Base-by-base conservation (phyloP, 2,797 vertebrate species). In the Myripristis murdjan region DNA sequence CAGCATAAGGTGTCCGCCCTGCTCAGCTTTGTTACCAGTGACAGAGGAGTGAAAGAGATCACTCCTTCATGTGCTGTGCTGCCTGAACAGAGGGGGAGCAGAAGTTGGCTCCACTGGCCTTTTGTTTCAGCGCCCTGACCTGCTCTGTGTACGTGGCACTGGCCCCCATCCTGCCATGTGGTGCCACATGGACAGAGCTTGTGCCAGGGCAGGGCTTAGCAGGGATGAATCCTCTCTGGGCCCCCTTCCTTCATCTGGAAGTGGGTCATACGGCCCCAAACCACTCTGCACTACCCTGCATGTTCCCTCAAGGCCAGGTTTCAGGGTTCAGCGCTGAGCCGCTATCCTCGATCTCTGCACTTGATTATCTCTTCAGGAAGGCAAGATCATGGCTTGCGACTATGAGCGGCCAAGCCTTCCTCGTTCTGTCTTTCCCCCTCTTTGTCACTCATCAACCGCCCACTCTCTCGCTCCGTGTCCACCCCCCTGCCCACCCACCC, bases 91-190 rank as follows among this genome's bases (percentile, higher is more conserved):
- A 83, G 79, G 68, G n/a, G 28, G 73, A n/a, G 46, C 67, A 81
- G 83, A 83, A 77, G 70, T 82, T 76, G 81, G 79, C 87, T 82
- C 56, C 18, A 4, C 63, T 76, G 73, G 83, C 61, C 62, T 65
- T 87, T 85, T 89, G 78, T 88, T 75, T 85, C 61, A 58, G 56
- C 53, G 70, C 64, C 76, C 70, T 82, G 86, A 84, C 78, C 79
- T 67, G 74, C 61, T 79, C 51, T 75, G 74, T 82, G 58, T 78
- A 65, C 33, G 67, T 82, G 77, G 77, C 82, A 82, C 70, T 70
- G 15, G 78, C 72, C 74, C 71, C 71, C 64, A 22, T 79, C 61
- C 69, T 67, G 75, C 63, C 85, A 83, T 73, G 72, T 23, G 70
- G 70, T 83, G 87, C 85, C 85, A 79, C 86, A 73, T 68, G 63